A percentile compares a stretch with the other conserved stretches of the same genome.
Conservation (phyloP, 2,797 vertebrate genomes). For the Gobio occitaniae region DNA sequence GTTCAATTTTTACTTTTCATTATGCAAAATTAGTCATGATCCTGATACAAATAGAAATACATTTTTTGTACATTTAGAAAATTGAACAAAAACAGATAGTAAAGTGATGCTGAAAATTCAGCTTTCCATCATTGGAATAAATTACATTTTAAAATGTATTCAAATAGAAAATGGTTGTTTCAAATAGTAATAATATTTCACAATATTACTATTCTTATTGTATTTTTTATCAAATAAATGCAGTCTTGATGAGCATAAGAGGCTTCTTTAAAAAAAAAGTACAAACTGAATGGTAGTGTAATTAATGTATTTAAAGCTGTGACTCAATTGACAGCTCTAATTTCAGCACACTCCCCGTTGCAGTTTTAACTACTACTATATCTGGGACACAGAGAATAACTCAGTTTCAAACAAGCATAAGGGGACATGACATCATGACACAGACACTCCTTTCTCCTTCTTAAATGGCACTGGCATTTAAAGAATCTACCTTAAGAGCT, state of each 20-base stretch:
- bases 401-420: constrained; percentile 4
- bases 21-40: not conserved
- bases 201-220: not conserved
- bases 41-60: not conserved
- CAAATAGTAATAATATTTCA: not conserved
- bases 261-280: not conserved
- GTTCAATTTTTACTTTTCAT: not conserved
- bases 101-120: not conserved
- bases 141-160: not conserved
- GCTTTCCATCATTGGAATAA: not conserved
- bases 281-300: not conserved
- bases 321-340: not conserved
- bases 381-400: constrained; percentile 11
- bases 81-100: not conserved
- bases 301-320: not conserved
- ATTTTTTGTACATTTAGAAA: not conserved
- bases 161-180: not conserved
- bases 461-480: constrained; percentile 57
- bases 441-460: constrained; percentile 12
- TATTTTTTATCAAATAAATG: not conserved
- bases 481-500: constrained; percentile 53
- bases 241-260: not conserved
- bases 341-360: not conserved
- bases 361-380: not conserved
- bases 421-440: constrained; percentile 17